A percentile compares a stretch with the other conserved stretches of the same genome.
Conservation (phyloP, 2,113 vertebrate genomes). For the Gadus macrocephalus region DNA sequence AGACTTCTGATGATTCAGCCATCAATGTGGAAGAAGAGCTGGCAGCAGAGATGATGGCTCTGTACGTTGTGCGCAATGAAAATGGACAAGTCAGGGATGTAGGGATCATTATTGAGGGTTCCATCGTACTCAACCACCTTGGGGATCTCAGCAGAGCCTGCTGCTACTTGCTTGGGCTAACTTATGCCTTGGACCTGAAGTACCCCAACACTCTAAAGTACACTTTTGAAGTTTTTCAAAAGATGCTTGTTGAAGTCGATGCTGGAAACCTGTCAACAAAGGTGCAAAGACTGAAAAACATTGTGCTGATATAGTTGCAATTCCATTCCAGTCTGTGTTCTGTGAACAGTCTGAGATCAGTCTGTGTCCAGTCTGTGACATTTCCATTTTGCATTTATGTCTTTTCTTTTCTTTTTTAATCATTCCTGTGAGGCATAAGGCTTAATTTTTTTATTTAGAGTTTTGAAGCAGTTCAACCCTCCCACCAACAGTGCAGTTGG, state of each 20-base stretch:
- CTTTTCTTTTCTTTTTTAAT: too few species aligned
- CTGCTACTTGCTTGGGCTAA: slow-evolving; percentile 5
- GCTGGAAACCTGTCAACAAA: slow-evolving; percentile 17
- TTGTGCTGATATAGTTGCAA: neutral
- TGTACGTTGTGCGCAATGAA: slow-evolving; percentile 17
- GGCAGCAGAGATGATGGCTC: slow-evolving; percentile 18
- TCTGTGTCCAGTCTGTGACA: too few species aligned
- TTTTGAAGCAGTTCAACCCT: too few species aligned
- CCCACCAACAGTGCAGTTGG: too few species aligned
- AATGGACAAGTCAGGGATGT: slow-evolving; percentile 11
- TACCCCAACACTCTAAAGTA: neutral
- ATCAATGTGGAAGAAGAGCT: slow-evolving; percentile 7
- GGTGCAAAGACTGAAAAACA: slow-evolving; percentile 18
- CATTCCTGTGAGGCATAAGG: too few species aligned
- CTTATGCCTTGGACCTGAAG: slow-evolving; percentile 1
- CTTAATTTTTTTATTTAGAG: too few species aligned
- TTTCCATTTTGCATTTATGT: too few species aligned
- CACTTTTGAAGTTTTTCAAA: slow-evolving; percentile 8
- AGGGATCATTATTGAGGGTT: slow-evolving; percentile 21
- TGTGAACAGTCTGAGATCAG: too few species aligned
- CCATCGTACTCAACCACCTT: slow-evolving; percentile 11
- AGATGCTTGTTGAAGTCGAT: slow-evolving; percentile 3
- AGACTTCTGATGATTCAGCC: slow-evolving; percentile 7
- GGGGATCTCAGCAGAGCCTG: slow-evolving; percentile 16
- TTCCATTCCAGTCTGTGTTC: too few species aligned